Evolutionary conservation across 2,888 invertebrate genomes (phyloP).

Genomic region (Eristalis pertinax): DNA sequence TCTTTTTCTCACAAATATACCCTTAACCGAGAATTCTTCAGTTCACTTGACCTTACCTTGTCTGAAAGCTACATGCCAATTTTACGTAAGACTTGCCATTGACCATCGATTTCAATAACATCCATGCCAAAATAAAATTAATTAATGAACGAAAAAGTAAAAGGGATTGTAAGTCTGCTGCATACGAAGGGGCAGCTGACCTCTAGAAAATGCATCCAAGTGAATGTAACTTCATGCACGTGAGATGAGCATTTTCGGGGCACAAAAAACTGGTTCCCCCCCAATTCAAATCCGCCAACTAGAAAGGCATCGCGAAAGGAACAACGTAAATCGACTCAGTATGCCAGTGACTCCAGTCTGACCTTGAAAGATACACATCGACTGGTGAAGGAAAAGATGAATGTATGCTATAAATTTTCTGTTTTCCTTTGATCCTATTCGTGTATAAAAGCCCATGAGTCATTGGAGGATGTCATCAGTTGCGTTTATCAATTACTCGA

Average conservation of each 20-base stretch:
- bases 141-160: conserved; percentile 38
- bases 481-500: neutral
- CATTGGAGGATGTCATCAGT: conserved; percentile 38
- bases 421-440: neutral
- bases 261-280: conserved; percentile 33
- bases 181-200: conserved; percentile 20
- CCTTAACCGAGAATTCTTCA: neutral
- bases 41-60: neutral
- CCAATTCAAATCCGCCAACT: neutral
- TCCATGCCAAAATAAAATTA: neutral
- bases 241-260: conserved; percentile 16
- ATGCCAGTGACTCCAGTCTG: conserved; percentile 22
- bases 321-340: neutral
- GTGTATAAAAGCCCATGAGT: conserved; percentile 54
- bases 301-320: conserved; percentile 11
- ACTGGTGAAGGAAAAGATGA: neutral
- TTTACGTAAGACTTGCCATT: conserved; percentile 7
- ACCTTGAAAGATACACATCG: conserved; percentile 43
- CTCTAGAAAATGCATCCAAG: conserved; percentile 27
- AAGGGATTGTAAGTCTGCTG: conserved; percentile 10
- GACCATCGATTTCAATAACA: conserved; percentile 22
- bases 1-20: neutral
- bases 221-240: conserved; percentile 5
- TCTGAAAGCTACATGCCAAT: neutral
- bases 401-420: neutral